These are phyloP conservation scores for Aphidius colemani DNA, from an alignment of 2,888 invertebrate species.

Conservation along the genomic window DNA sequence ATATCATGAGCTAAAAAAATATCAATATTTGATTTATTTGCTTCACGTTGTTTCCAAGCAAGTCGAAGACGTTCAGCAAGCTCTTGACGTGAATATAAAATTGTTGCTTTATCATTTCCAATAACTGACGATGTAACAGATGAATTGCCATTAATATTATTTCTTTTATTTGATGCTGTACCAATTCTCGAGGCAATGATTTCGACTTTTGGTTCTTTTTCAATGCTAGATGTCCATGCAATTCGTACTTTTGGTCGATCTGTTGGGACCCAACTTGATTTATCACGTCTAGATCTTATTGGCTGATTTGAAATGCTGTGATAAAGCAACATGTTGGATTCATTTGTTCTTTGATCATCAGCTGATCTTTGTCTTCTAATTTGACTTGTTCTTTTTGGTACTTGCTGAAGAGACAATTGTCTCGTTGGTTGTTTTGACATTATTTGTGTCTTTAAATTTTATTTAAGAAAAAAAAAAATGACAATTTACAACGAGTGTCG, in stretches of 20 bases:
- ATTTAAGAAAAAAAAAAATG: constrained; percentile 3
- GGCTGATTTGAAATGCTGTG: constrained; percentile 31
- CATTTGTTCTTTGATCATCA: constrained; percentile 47
- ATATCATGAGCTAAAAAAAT: constrained; percentile 66
- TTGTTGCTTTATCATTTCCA: constrained; percentile 44
- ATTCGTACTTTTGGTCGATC: constrained; percentile 49
- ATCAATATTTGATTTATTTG: constrained; percentile 66
- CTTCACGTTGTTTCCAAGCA: constrained; percentile 62
- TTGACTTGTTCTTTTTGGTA: constrained; percentile 31
- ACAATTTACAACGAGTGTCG: constrained; percentile 34
- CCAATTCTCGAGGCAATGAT: constrained; percentile 54
- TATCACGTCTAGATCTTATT: constrained; percentile 35
- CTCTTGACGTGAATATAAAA: constrained; percentile 61
- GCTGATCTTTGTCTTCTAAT: constrained; percentile 53
- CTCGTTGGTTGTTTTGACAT: constrained; percentile 47
- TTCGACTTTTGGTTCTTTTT: constrained; percentile 41
- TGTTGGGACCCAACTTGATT: constrained; percentile 25
- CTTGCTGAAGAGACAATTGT: constrained; percentile 54
- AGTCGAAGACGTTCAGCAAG: constrained; percentile 61
- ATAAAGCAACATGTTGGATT: constrained; percentile 33
- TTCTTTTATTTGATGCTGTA: constrained; percentile 28
- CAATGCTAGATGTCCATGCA: constrained; percentile 49
- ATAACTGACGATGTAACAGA: constrained; percentile 4
- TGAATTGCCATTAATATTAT: constrained; percentile 12
- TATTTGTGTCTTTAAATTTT: neutral